These are phyloP conservation scores for Ianthella basta DNA, from an alignment of 37 sponge, comb jelly and placozoan genomes.

Conservation along the genomic window DNA sequence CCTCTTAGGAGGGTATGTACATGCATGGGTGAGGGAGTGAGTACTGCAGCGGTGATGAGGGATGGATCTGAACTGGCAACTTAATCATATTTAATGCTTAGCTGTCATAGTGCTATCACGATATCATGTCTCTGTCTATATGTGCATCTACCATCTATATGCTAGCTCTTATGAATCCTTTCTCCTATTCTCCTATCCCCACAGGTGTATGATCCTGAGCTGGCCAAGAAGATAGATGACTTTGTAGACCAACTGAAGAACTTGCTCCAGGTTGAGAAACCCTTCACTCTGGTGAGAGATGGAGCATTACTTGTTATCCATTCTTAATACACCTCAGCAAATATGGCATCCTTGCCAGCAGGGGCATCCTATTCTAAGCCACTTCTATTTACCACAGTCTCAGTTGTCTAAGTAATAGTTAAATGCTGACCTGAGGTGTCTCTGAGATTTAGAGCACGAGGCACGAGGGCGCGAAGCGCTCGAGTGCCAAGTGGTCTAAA, in stretches of 20 bases:
- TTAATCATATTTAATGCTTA: no score
- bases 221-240: constrained; percentile 75
- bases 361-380: no score
- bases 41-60: no score
- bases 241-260: constrained; percentile 58
- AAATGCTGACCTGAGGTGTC: no score
- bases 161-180: not conserved
- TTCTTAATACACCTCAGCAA: no score
- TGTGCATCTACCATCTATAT: not conserved
- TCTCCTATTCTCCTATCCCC: not conserved
- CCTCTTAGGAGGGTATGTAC: constrained; percentile 67
- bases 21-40: not conserved
- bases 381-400: not conserved
- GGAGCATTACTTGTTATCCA: not conserved
- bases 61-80: no score
- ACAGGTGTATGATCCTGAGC: constrained; percentile 33
- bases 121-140: no score
- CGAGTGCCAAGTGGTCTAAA: no score
- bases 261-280: not conserved
- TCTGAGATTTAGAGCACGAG: no score
- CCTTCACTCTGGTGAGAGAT: not conserved
- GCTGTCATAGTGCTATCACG: no score
- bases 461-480: no score
- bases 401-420: not conserved
- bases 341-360: no score